Evolutionary conservation across 2,888 invertebrate genomes (phyloP), one percentile per base, ranked within the genome.

Genomic region (Eurytoma adleriae): DNA sequence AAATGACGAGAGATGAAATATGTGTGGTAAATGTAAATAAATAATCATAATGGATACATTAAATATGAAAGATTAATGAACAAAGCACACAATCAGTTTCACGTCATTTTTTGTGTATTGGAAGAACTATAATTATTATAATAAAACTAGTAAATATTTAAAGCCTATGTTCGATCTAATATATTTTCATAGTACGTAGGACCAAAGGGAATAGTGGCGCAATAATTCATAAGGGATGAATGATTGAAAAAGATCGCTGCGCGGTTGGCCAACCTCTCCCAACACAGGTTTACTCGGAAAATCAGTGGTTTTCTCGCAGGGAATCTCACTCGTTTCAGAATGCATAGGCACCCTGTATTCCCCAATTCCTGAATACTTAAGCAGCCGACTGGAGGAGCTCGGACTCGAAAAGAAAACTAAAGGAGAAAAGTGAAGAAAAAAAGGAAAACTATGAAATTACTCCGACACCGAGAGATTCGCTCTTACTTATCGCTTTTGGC

Each of bases 401-500:
- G n/a, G n/a, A 40, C 0, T 1, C 40, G 40, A 40, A 40, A 71
- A 14, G 72, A 56, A 12, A 66, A 13, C 52, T 52, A 16, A 27
- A 54, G 20, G 16, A 14, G 7, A 1, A 59, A 24, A 13, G 62
- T 13, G 52, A 1, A 18, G 54, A 30, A 30, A n/a, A 18, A 16
- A 52, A 27, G 71, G 67, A 69, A 57, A 78, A 27, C 54, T 24
- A 57, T 52, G 59, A 80, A 82, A 82, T 84, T 84, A 84, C 83
- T 82, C 67, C 68, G 66, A 56, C 71, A 80, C 80, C 84, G 83
- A 82, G 57, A 59, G 74, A 52, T 57, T 59, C 54, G 16, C 62
- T 64, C n/a, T 84, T 80, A 78, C 82, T 84, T 84, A 84, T 82
- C 83, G 78, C 81, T 77, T 83, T 74, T 73, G 72, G 57, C 54